Evolutionary conservation across 2,888 invertebrate genomes (phyloP).

Genomic region (Chesias legatella): DNA sequence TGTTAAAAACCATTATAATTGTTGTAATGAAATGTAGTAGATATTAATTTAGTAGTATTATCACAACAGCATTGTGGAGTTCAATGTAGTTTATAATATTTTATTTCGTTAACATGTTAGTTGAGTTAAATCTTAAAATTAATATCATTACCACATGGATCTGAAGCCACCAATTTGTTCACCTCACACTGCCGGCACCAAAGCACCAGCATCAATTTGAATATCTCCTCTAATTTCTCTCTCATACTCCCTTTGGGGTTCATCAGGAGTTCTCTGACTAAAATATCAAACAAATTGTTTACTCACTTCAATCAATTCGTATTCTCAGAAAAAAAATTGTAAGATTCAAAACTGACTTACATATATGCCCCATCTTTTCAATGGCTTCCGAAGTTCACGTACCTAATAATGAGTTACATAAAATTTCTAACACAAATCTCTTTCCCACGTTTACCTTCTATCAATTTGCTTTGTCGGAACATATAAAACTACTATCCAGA

Average conservation of each 20-base stretch:
- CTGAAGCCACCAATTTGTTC: conserved; percentile 82
- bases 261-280: conserved; percentile 62
- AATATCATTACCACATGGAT: conserved; percentile 77
- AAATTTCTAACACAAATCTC: conserved; percentile 37
- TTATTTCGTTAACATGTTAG: too few species aligned
- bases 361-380: conserved; percentile 57
- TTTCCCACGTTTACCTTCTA: conserved; percentile 34
- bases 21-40: too few species aligned
- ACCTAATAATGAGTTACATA: conserved; percentile 41
- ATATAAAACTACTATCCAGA: conserved; percentile 32
- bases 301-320: conserved; percentile 6
- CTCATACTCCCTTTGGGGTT: conserved; percentile 62
- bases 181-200: conserved; percentile 90
- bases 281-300: conserved; percentile 40
- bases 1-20: too few species aligned
- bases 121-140: neutral
- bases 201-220: conserved; percentile 89
- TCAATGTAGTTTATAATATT: too few species aligned
- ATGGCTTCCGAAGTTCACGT: conserved; percentile 20
- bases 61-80: too few species aligned
- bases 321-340: neutral
- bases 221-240: conserved; percentile 87
- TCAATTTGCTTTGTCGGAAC: conserved; percentile 47
- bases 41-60: too few species aligned
- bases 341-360: conserved; percentile 39